Evolutionary conservation across 1,140 invertebrate species (phyloP), one percentile per base, ranked within the genome.

Genomic region (Oryctes rhinoceros): DNA sequence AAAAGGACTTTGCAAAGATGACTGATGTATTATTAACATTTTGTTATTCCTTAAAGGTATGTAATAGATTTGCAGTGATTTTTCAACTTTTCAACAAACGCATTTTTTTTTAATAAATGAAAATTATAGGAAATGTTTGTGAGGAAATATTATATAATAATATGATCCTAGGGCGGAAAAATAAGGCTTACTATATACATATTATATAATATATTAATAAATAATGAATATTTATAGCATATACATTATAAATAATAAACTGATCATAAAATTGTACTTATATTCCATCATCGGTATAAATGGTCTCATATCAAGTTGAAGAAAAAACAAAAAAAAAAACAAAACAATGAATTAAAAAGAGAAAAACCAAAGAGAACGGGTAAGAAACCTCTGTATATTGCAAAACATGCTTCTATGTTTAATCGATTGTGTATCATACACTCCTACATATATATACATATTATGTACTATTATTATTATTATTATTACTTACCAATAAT

Each of bases 391-490:
- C 49, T 53, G 49, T 53, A 53, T 53, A 53, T 53, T 53, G 49
- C 13, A 53, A 53, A 48, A 30, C 0, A 53, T 13, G 49, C 49
- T 53, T 53, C 49, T 53, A 53, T 53, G 13, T 13, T 13, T 53
- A 53, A 53, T 53, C 49, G 39, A 53, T 53, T 53, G 49, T 53
- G 49, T 53, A 53, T 53, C 13, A 53, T 53, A 53, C n/a, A 53
- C 49, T 53, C 7, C 13, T 53, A 53, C 49, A 53, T 53, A 13
- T 4, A 44, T 44, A 44, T 44, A 44, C 39, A 44, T 44, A 44
- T 44, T 44, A 44, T 44, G 39, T 44, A 44, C 39, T 44, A 44
- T 44, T 44, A 44, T 44, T 44, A 44, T 44, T 44, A 44, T 44
- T 44, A 44, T 13, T 53, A 53, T 53, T 30, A 30, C 24, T 30